A percentile compares a stretch with the other conserved stretches of the same genome.
Evolutionary conservation across 2,797 vertebrate species (phyloP).

Genomic region (Phrynocephalus forsythii): DNA sequence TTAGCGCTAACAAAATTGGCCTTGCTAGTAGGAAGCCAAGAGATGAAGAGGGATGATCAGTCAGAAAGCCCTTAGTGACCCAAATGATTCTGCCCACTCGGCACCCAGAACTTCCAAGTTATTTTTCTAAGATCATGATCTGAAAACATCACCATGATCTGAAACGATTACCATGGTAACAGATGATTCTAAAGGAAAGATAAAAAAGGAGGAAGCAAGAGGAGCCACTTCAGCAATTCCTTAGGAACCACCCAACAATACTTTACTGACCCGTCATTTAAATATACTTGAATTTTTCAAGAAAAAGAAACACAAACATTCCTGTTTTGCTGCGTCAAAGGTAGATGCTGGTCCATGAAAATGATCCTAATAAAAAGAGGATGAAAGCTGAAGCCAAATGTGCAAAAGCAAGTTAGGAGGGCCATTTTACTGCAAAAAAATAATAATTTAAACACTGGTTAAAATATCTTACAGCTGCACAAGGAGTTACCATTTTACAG

Average conservation of each 20-base stretch:
- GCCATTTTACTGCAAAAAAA: not conserved
- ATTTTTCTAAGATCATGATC: constrained; percentile 37
- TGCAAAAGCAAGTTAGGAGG: too few relatives aligned
- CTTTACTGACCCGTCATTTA: constrained; percentile 75
- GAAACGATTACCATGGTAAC: constrained; percentile 74
- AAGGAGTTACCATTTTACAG: not conserved
- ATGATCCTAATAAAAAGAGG: not conserved
- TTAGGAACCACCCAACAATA: constrained; percentile 63
- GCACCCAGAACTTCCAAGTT: constrained; percentile 29
- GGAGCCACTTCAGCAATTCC: constrained; percentile 70
- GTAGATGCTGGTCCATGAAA: not conserved
- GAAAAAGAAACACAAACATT: constrained; percentile 46
- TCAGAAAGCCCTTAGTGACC: constrained; percentile 43
- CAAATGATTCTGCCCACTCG: constrained; percentile 34
- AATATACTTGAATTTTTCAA: constrained; percentile 53
- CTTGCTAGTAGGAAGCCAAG: not conserved
- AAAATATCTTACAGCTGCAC: not conserved
- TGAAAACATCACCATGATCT: constrained; percentile 61
- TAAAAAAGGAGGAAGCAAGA: constrained; percentile 59
- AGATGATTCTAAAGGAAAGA: constrained; percentile 56
- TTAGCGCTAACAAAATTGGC: constrained; percentile 45
- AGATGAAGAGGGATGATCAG: not conserved
- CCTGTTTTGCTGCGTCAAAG: constrained; percentile 9
- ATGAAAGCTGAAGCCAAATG: not conserved
- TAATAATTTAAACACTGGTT: not conserved